phyloP scores from a whole-genome alignment of 2,888 invertebrate genomes.

The Drosophila parthenogenetica region DNA sequence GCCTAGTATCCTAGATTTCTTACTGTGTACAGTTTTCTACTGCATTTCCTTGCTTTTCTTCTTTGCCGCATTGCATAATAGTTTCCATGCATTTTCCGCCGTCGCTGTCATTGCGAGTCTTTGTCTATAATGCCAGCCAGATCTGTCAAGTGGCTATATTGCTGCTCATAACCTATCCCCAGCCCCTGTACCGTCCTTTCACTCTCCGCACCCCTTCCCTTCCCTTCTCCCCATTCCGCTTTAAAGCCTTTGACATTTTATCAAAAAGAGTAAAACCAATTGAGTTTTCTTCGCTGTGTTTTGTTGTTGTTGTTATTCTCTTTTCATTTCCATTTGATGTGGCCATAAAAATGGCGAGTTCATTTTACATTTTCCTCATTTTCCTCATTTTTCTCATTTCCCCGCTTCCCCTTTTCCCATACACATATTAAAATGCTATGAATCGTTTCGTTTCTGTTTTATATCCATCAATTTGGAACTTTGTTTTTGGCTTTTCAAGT shows the following conservation, averaged over 20 bases:
- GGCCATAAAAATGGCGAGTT: constrained; percentile 71
- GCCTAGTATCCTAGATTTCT: too few species aligned
- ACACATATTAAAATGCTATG: neutral
- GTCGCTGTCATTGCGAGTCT: constrained; percentile 62
- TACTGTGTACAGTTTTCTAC: constrained; percentile 13
- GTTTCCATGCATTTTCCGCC: constrained; percentile 42
- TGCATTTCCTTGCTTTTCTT: constrained; percentile 52
- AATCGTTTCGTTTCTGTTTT: constrained; percentile 55
- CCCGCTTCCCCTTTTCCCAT: constrained; percentile 13
- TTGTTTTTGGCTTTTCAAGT: constrained; percentile 75
- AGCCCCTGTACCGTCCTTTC: neutral
- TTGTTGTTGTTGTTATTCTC: constrained; percentile 19
- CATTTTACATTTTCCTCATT: constrained; percentile 51
- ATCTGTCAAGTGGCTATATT: constrained; percentile 66
- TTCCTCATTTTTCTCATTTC: constrained; percentile 45
- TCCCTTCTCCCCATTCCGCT: neutral
- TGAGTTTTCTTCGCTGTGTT: constrained; percentile 39
- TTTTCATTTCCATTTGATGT: constrained; percentile 76
- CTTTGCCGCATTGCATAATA: constrained; percentile 54
- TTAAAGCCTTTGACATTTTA: constrained; percentile 78
- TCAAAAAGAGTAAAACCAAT: constrained; percentile 61
- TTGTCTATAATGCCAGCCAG: constrained; percentile 50
- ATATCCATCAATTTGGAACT: constrained; percentile 55
- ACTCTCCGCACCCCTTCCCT: neutral
- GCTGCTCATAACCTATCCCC: constrained; percentile 19